Evolutionary conservation across 2,113 vertebrate species (phyloP), one percentile per base, ranked within the genome.

Genomic region (Monopterus albus): DNA sequence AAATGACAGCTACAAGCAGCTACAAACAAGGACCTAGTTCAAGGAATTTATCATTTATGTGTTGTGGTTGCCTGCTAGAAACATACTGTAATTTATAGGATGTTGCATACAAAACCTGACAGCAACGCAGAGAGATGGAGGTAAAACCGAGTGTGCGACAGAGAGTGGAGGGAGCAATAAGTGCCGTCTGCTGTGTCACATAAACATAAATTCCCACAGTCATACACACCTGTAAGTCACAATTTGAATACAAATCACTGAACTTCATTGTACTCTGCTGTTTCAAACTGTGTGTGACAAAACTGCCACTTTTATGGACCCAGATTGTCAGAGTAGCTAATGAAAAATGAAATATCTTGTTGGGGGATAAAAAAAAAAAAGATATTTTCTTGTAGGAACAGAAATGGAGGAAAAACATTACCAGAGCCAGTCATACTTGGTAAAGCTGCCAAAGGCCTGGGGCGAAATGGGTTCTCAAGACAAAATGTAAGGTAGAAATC

Each of bases 241-340:
- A 1, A 46, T 43, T 26, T 56, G 25, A 64, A 64, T 21, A 23
- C 21, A 26, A 62, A 40, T 36, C 26, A 28, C 26, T 71, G 38
- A 45, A 61, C 38, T 60, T 43, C 6, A 26, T 50, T 25, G 2
- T 9, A 9, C 15, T n/a, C 25, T 23, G 2, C 26, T 20, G 47
- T 14, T 60, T 60, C 20, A 33, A 43, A 21, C 33, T 3, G 17
- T 7, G 26, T 7, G 26, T 7, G 7, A 10, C 23, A 39, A 35
- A 61, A 29, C 8, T 15, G 5, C n/a, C 0, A 38, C 39, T 20
- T n/a, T n/a, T 15, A 25, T 20, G 7, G 6, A 13, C 49, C 29
- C 31, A 6, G n/a, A 9, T n/a, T 21, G 6, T 7, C 20, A 5
- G 14, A 50, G 26, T 9, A 18, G 8, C 45, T 25, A 35, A 43